Conservation (phyloP, 2,113 vertebrate genomes). For the Paradisaea rubra region DNA sequence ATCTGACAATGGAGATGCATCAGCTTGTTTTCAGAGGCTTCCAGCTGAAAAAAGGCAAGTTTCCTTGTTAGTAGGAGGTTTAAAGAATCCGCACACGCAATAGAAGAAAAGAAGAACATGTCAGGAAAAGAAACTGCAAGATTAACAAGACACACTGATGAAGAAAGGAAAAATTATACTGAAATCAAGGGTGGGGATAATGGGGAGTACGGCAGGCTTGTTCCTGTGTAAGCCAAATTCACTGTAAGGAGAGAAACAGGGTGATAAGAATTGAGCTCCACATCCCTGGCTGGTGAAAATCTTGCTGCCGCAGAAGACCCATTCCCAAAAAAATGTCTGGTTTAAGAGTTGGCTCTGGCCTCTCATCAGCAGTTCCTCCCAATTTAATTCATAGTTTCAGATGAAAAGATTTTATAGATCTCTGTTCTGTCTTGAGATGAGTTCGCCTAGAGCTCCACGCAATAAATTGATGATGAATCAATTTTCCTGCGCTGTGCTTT, state of each 20-base stretch:
- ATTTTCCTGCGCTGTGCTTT: slow-evolving; percentile 19
- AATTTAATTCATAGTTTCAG: slow-evolving; percentile 39
- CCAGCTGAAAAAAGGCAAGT: slow-evolving; percentile 48
- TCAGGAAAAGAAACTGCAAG: not conserved
- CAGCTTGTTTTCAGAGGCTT: slow-evolving; percentile 50
- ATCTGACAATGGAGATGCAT: slow-evolving; percentile 41
- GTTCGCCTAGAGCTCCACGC: slow-evolving; percentile 26
- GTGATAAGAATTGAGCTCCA: not conserved
- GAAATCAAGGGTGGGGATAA: not conserved
- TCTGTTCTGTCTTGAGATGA: slow-evolving; percentile 28
- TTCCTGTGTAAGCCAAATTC: not conserved
- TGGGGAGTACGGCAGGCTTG: not conserved
- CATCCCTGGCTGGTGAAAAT: not conserved
- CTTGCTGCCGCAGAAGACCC: not conserved
- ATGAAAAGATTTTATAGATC: slow-evolving; percentile 52
- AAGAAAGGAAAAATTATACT: not conserved
- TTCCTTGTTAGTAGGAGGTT: slow-evolving; percentile 42
- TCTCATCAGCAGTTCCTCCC: slow-evolving; percentile 5
- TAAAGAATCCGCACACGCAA: not conserved
- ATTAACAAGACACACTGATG: not conserved
- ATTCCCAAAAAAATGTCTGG: not conserved
- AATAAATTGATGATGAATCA: slow-evolving; percentile 61
- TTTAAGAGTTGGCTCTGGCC: not conserved
- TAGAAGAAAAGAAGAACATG: not conserved
- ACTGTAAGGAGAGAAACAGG: not conserved